Base-by-base conservation (phyloP, 2,113 vertebrate genomes). In the Myanophis thanlyinensis region DNA sequence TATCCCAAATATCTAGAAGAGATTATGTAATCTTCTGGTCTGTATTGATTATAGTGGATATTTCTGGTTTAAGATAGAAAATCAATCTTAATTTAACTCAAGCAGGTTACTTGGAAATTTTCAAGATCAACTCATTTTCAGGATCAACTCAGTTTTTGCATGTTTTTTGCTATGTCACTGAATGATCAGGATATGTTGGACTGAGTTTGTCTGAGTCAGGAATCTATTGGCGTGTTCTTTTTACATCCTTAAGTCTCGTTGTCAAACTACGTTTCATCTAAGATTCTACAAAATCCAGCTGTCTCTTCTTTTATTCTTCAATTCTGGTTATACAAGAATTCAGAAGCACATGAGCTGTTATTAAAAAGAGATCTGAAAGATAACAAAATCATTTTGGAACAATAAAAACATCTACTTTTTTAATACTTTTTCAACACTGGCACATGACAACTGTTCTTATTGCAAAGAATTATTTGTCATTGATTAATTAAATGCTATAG, bases 401-500 rank as follows among this genome's bases (percentile, higher is more conserved):
- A 93, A 80, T 46, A 87, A 51, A 93, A 88, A 80, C 35, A 80
- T 80, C 44, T 73, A 44, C 1, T 87, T 94, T 90, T 44, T 2
- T 88, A 52, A 20, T 59, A 8, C 44, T n/a, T 92, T 53, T 80
- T 47, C 52, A 30, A 18, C 59, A 62, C 87, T 94, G 49, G 25
- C 52, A 89, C 22, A 51, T 47, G 20, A 53, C 49, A 89, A 84
- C 25, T 3, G 35, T 46, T 91, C 1, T 52, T 47, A 46, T 4
- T 0, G 0, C 0, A 90, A 1, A 8, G 12, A 67, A 93, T 89
- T 6, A 53, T 93, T 87, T 88, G 8, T 53, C 90, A 22, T 47
- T n/a, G 93, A 85, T 35, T 48, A 94, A 92, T 52, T 92, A 93
- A n/a, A 67, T 88, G 56, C 90, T 92, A 51, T 22, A 96, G 90